These are phyloP conservation scores for Aurelia sp. DNA, from an alignment of 30 jellyfish, hydroid and myxozoan species.

Conservation along the genomic window DNA sequence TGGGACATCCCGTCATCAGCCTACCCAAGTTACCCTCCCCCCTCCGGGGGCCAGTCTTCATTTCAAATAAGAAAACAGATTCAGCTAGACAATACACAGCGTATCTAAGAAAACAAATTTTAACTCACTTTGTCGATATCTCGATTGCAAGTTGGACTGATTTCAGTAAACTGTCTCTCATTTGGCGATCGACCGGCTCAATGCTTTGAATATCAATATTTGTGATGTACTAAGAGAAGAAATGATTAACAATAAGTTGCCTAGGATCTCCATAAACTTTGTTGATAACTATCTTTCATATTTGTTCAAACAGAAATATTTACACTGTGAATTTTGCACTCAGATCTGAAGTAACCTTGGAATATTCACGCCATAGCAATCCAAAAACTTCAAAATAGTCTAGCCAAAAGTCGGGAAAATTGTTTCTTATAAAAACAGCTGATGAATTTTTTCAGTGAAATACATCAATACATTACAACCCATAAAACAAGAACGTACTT, in stretches of 20 bases:
- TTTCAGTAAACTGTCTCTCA: conserved; percentile 95
- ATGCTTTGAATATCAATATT: conserved; percentile 95
- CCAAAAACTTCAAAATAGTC: no score
- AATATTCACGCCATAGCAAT: not conserved
- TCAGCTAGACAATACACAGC: no score
- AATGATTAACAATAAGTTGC: not conserved
- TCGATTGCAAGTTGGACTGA: conserved; percentile 97
- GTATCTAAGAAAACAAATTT: not conserved
- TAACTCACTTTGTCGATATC: conserved; percentile 90
- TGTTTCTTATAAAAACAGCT: no score
- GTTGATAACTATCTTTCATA: no score
- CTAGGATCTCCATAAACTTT: not conserved
- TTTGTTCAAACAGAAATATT: not conserved
- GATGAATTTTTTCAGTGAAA: no score
- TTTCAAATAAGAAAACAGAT: no score
- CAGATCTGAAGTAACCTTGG: not conserved
- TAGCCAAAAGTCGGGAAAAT: no score
- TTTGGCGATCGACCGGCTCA: conserved; percentile 96
- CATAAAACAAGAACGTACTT: no score
- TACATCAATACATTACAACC: no score
- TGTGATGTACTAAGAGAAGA: conserved; percentile 66
- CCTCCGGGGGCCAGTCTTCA: no score
- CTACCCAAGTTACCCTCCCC: no score
- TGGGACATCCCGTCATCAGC: no score
- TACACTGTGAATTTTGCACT: not conserved